phyloP scores from a whole-genome alignment of 2,888 invertebrate genomes.

The Agriotes lineatus region DNA sequence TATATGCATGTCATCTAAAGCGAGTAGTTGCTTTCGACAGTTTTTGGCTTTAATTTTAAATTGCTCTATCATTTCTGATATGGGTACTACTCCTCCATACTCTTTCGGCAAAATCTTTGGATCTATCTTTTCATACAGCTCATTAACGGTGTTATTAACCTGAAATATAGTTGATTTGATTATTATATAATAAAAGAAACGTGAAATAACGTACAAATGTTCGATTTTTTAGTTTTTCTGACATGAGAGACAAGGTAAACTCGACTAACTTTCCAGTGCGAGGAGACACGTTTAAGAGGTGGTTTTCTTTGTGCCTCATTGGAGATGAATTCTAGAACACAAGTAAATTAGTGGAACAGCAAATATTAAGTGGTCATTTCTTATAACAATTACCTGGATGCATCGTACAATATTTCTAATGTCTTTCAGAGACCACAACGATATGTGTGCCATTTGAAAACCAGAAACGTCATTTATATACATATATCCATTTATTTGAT shows the following conservation, averaged over 20 bases:
- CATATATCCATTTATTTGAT: conserved; percentile 86
- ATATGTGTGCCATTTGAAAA: conserved; percentile 86
- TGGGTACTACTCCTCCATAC: conserved; percentile 87
- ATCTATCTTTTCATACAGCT: conserved; percentile 79
- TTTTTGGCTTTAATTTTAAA: conserved; percentile 76
- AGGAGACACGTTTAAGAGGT: conserved; percentile 87
- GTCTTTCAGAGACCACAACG: conserved; percentile 85
- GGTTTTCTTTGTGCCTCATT: conserved; percentile 90
- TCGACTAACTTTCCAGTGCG: conserved; percentile 87
- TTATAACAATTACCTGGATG: conserved; percentile 76
- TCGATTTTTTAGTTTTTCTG: conserved; percentile 85
- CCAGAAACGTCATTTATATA: conserved; percentile 87
- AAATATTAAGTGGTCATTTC: no score
- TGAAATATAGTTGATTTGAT: conserved; percentile 59
- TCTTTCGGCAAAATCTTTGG: conserved; percentile 85
- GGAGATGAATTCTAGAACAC: conserved; percentile 86
- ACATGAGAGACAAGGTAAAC: conserved; percentile 83
- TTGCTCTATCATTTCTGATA: conserved; percentile 84
- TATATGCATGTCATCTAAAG: conserved; percentile 82
- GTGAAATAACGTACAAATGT: conserved; percentile 72
- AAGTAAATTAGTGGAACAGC: no score
- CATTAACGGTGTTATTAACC: conserved; percentile 82
- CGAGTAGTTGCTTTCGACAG: conserved; percentile 75
- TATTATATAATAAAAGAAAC: not conserved
- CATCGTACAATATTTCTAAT: conserved; percentile 82